These are phyloP conservation scores for Dinothrombium tinctorium DNA, from an alignment of 1,140 invertebrate genomes.

Conservation along the genomic window DNA sequence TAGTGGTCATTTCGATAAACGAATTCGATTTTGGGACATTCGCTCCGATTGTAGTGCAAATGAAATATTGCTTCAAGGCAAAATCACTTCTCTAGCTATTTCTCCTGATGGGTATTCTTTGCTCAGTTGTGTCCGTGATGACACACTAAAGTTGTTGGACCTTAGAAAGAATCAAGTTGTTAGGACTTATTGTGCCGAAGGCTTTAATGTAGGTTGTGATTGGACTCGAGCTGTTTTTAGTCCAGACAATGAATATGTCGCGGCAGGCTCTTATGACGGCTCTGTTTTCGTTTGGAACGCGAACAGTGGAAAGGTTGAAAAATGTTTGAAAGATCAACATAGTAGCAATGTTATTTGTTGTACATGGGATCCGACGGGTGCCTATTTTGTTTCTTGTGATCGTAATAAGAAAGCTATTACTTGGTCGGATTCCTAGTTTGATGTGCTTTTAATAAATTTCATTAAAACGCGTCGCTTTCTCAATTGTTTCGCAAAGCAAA, in stretches of 20 bases:
- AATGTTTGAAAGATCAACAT: slow-evolving; percentile 61
- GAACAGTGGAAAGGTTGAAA: slow-evolving; percentile 45
- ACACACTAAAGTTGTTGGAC: slow-evolving; percentile 79
- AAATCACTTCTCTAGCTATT: slow-evolving; percentile 81
- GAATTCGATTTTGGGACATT: slow-evolving; percentile 86
- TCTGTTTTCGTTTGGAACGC: slow-evolving; percentile 78
- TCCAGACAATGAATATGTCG: slow-evolving; percentile 59
- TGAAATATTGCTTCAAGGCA: slow-evolving; percentile 66
- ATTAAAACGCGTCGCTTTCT: not conserved
- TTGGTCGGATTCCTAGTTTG: slow-evolving; percentile 29
- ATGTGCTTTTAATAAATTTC: not conserved
- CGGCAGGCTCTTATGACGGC: slow-evolving; percentile 71
- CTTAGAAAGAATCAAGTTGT: slow-evolving; percentile 76
- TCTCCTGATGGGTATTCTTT: slow-evolving; percentile 71
- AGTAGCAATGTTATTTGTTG: slow-evolving; percentile 67
- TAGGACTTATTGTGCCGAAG: slow-evolving; percentile 65
- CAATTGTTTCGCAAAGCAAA: not conserved
- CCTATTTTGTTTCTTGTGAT: slow-evolving; percentile 62
- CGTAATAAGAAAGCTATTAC: slow-evolving; percentile 54
- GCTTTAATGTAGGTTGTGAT: slow-evolving; percentile 83
- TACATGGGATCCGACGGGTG: slow-evolving; percentile 67
- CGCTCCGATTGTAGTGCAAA: slow-evolving; percentile 35
- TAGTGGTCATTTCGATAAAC: slow-evolving; percentile 91
- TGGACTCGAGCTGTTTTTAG: slow-evolving; percentile 77
- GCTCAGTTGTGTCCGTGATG: slow-evolving; percentile 72